Conservation (phyloP, 2,888 invertebrate genomes). For the Myopa tessellatipennis region DNA sequence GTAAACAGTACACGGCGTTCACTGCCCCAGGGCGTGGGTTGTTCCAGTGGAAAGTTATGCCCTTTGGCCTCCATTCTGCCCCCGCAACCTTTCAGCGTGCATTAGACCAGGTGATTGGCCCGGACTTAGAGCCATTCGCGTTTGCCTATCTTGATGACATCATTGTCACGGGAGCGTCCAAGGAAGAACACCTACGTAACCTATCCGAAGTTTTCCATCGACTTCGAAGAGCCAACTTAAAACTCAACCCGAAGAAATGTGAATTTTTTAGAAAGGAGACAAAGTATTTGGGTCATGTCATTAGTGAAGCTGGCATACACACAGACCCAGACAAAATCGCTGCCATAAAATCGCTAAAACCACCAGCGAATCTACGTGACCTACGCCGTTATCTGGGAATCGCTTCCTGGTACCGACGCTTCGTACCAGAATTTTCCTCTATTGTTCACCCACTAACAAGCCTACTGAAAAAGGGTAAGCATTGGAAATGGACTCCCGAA, state of each 20-base stretch:
- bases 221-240: neutral
- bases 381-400: too few relatives aligned
- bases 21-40: neutral
- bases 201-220: neutral
- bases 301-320: neutral
- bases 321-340: slow-evolving; percentile 13
- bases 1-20: too few relatives aligned
- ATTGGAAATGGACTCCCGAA: too few relatives aligned
- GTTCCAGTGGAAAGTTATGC: slow-evolving; percentile 11
- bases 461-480: too few relatives aligned
- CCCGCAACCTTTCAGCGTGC: neutral
- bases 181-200: neutral
- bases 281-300: neutral
- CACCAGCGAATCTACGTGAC: too few relatives aligned
- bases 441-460: too few relatives aligned
- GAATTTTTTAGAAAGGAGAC: slow-evolving; percentile 6
- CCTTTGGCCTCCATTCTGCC: neutral
- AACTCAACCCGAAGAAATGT: slow-evolving; percentile 8
- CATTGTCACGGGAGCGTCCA: neutral
- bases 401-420: too few relatives aligned
- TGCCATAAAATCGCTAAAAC: neutral
- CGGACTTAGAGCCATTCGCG: neutral
- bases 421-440: too few relatives aligned
- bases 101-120: neutral
- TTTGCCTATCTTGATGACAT: neutral